A percentile compares a stretch with the other conserved stretches of the same genome.
Conservation (phyloP, 2,113 vertebrate genomes). For the Actenoides lindsayi region DNA sequence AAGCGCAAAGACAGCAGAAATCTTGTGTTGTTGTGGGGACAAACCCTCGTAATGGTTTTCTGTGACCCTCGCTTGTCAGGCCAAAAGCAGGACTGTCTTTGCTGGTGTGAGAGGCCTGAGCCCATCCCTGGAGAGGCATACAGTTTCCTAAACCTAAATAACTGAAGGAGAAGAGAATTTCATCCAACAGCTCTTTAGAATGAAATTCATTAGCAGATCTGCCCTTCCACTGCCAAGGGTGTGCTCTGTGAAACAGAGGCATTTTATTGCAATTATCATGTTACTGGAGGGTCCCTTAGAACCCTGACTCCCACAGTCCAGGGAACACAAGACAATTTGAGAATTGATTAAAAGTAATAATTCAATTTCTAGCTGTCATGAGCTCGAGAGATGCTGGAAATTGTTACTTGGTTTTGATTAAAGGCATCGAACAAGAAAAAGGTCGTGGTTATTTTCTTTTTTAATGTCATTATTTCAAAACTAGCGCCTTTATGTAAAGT, state of each 20-base stretch:
- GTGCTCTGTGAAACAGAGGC: background rate
- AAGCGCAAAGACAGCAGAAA: background rate
- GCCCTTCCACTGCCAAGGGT: background rate
- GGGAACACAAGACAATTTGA: background rate
- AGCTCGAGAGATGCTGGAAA: background rate
- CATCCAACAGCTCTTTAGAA: background rate
- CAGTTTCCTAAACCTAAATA: background rate
- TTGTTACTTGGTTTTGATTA: background rate
- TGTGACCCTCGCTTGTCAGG: background rate
- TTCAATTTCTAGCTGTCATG: conserved; percentile 6
- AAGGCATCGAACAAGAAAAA: background rate
- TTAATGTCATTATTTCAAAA: background rate
- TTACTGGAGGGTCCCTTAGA: background rate
- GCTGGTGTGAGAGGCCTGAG: background rate
- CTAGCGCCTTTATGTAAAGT: background rate
- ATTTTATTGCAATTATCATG: background rate
- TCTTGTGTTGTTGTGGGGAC: background rate
- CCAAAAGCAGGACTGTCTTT: background rate
- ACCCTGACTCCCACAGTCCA: background rate
- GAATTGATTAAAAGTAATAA: background rate
- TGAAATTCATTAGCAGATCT: background rate
- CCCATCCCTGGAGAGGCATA: background rate
- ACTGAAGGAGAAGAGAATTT: background rate
- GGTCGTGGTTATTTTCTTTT: background rate
- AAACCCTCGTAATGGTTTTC: background rate